Conservation (phyloP, 2,113 vertebrate species). For the Caretta caretta region DNA sequence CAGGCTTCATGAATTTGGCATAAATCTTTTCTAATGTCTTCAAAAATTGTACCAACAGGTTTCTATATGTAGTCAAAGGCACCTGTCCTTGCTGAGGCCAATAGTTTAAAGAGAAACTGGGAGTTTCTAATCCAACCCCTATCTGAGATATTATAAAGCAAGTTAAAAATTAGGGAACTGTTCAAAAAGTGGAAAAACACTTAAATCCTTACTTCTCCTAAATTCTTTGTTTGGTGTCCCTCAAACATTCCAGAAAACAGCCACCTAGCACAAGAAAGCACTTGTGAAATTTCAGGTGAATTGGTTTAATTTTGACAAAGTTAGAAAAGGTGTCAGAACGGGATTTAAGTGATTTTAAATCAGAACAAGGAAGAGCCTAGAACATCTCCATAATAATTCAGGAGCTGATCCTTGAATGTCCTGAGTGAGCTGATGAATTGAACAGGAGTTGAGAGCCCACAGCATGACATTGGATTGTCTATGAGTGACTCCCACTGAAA, state of each 20-base stretch:
- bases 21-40: background rate
- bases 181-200: background rate
- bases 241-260: background rate
- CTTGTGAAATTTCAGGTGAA: background rate
- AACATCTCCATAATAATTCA: background rate
- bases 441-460: background rate
- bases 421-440: background rate
- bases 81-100: background rate
- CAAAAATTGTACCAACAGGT: background rate
- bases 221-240: background rate
- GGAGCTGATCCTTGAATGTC: background rate
- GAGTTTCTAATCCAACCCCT: background rate
- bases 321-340: background rate
- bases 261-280: background rate
- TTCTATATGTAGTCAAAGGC: background rate
- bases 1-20: background rate
- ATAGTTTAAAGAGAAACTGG: background rate
- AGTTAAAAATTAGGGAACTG: background rate
- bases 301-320: background rate
- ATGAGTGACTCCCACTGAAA: background rate
- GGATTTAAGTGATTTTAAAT: background rate
- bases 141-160: background rate
- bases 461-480: background rate
- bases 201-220: background rate
- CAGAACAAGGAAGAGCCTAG: background rate